A percentile compares a stretch with the other conserved stretches of the same genome.
Evolutionary conservation across 2,113 vertebrate species (phyloP).

Genomic region (Saimiri boliviensis): DNA sequence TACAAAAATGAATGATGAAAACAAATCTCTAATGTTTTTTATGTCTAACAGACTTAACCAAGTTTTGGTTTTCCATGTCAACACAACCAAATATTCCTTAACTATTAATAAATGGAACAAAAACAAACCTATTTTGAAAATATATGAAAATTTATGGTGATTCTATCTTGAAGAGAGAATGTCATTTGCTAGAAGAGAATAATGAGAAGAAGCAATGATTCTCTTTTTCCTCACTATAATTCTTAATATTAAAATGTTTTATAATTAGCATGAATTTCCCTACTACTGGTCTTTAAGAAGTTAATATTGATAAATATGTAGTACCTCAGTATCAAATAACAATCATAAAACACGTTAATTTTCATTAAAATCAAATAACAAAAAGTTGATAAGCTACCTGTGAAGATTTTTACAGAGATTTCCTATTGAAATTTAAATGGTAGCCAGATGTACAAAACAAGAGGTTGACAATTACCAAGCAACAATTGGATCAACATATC

Average conservation of each 20-base stretch:
- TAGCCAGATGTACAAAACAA: background rate
- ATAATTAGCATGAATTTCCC: background rate
- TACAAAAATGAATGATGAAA: background rate
- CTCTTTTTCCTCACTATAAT: background rate
- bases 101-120: background rate
- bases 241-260: background rate
- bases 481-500: background rate
- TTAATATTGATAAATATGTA: background rate
- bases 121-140: background rate
- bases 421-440: background rate
- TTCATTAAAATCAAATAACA: background rate
- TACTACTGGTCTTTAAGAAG: background rate
- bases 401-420: background rate
- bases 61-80: background rate
- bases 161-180: background rate
- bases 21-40: background rate
- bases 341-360: background rate
- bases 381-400: background rate
- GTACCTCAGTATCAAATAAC: background rate
- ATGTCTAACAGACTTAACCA: background rate
- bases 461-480: background rate
- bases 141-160: background rate
- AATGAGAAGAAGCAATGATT: background rate
- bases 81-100: background rate
- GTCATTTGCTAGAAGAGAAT: background rate